Evolutionary conservation across 2,797 vertebrate species (phyloP).

Genomic region (Bucorvus abyssinicus): DNA sequence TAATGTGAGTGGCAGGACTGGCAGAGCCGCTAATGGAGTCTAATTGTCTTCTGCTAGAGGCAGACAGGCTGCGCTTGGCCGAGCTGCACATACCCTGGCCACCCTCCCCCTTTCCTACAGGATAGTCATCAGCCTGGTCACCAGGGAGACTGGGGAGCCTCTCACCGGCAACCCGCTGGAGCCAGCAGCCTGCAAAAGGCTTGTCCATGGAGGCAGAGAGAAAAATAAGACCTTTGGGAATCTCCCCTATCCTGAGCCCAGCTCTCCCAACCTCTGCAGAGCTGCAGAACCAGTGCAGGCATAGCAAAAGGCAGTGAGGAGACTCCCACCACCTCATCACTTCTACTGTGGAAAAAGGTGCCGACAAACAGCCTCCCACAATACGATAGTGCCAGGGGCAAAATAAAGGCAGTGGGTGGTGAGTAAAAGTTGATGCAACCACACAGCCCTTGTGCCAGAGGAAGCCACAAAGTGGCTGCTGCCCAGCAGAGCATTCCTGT

Average conservation of each 20-base stretch:
- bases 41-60: constrained; percentile 41
- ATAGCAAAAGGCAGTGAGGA: background rate
- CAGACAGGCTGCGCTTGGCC: background rate
- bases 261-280: background rate
- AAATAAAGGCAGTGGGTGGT: background rate
- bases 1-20: background rate
- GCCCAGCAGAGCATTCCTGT: background rate
- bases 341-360: accelerated
- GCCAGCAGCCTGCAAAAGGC: background rate
- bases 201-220: background rate
- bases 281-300: background rate
- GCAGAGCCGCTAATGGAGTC: constrained; percentile 27
- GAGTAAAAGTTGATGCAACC: background rate
- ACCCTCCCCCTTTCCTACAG: background rate
- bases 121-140: background rate
- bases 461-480: background rate
- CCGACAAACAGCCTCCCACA: background rate
- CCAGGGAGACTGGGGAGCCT: constrained; percentile 30
- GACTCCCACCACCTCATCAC: background rate
- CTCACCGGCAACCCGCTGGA: background rate
- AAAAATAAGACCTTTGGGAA: background rate
- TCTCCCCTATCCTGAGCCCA: background rate
- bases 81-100: background rate
- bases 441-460: background rate
- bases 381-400: background rate